Evolutionary conservation across 2,797 vertebrate species (phyloP), one percentile per base, ranked within the genome.

Genomic region (Eurystomus glaucurus): DNA sequence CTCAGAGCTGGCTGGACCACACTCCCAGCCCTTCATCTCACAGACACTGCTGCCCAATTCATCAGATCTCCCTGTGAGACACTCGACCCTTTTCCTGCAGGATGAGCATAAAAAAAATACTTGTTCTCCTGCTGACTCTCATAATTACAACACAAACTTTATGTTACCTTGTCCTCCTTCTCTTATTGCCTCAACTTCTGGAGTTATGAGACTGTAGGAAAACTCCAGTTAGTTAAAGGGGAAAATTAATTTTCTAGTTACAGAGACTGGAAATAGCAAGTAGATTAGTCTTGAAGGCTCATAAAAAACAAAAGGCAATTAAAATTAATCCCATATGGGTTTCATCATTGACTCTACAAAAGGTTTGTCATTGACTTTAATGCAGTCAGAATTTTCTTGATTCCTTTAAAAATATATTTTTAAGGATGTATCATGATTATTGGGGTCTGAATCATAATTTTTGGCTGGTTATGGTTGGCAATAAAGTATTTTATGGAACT

Each of bases 221-320:
- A 91, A 71, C 7, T 86, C 50, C 82, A 92, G 55, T 62, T 46
- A 52, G 33, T 88, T 93, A 75, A 90, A 88, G 45, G 72, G 14
- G 46, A 90, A 96, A 74, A 94, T 86, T 88, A 88, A 84, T 94
- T 90, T 88, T 93, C 76, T 92, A n/a, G 57, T 94, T 92, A 69
- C 20, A 69, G 62, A 58, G 45, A 45, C 14, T 97, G 31, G 62
- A 95, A 94, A 81, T 69, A 65, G 72, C 78, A 97, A 86, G 65
- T 65, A 43, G 66, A 76, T 86, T 69, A 86, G 61, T 91, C 65
- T 82, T 88, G 57, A 92, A 96, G 74, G 70, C 90, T 95, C 92
- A 86, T 96, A 94, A 93, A 97, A 95, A 94, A 79, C 82, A 89
- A 92, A 79, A 93, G 80, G 39, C 92, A 90, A 76, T 93, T 96